Evolutionary conservation across 1,140 invertebrate species (phyloP).

Genomic region (Zaprionus camerounensis): DNA sequence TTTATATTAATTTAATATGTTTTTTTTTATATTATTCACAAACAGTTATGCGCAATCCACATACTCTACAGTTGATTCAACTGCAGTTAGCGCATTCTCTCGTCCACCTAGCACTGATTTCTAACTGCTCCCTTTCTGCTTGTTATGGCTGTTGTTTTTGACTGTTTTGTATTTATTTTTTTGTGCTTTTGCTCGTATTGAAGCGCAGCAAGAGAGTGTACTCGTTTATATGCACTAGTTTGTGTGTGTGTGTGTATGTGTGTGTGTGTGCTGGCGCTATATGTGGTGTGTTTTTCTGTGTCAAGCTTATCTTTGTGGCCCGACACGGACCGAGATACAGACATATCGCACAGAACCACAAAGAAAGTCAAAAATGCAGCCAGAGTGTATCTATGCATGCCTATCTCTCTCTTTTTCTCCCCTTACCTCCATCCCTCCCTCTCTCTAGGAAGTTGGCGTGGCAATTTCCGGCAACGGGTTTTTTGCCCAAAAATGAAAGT

Average conservation of each 20-base stretch:
- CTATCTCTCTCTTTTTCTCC: not conserved
- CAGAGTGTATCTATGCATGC: not conserved
- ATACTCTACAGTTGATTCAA: not conserved
- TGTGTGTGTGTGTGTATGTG: no score
- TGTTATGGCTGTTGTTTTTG: conserved; percentile 22
- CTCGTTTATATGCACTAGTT: not conserved
- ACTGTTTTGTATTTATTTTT: conserved; percentile 22
- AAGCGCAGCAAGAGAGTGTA: not conserved
- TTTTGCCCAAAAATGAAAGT: conserved; percentile 41
- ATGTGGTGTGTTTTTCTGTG: conserved; percentile 45
- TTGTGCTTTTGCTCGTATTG: not conserved
- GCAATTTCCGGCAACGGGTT: conserved; percentile 42
- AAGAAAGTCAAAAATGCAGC: conserved; percentile 44
- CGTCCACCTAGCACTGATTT: not conserved
- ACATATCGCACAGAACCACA: conserved; percentile 23
- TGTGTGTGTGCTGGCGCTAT: conserved; percentile 15
- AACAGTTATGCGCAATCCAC: not conserved
- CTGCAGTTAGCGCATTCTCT: not conserved
- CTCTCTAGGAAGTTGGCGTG: conserved; percentile 28
- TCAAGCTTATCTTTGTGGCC: conserved; percentile 51
- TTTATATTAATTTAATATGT: not conserved
- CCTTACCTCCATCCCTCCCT: not conserved
- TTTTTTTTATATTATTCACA: not conserved
- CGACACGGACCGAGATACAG: conserved; percentile 12
- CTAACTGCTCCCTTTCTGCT: conserved; percentile 1